Evolutionary conservation across 1,140 invertebrate species (phyloP).

Genomic region (Drosophila ogumai): DNA sequence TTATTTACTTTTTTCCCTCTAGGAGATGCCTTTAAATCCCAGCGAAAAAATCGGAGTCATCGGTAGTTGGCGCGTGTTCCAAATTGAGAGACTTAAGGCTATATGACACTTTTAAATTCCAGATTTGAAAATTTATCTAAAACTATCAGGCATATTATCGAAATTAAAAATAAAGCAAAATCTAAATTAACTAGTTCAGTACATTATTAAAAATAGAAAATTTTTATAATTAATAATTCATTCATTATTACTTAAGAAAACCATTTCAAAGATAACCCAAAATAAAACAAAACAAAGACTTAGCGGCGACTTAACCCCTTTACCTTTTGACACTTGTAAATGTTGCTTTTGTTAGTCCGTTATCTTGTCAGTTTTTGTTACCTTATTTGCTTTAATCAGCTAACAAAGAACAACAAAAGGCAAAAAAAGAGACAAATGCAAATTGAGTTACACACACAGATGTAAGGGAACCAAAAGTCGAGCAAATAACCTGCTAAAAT

Average conservation of each 20-base stretch:
- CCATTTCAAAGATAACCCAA: no score
- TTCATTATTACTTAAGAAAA: no score
- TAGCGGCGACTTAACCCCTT: neutral
- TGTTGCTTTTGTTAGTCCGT: slow-evolving; percentile 13
- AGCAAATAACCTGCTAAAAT: slow-evolving; percentile 41
- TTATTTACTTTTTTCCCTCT: slow-evolving; percentile 26
- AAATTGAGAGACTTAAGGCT: slow-evolving; percentile 22
- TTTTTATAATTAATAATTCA: no score
- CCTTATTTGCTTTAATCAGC: slow-evolving; percentile 61
- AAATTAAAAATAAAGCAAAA: no score
- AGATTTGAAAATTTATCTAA: no score
- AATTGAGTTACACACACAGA: slow-evolving; percentile 41
- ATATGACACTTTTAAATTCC: slow-evolving; percentile 16
- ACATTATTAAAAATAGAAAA: no score
- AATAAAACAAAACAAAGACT: neutral
- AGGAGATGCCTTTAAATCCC: slow-evolving; percentile 15
- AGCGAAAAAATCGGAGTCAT: slow-evolving; percentile 18
- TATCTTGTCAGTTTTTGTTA: slow-evolving; percentile 3
- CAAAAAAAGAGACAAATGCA: slow-evolving; percentile 41
- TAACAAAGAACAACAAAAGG: neutral
- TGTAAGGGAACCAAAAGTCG: slow-evolving; percentile 3
- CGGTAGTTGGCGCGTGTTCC: slow-evolving; percentile 20
- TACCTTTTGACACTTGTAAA: slow-evolving; percentile 3
- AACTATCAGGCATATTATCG: no score
- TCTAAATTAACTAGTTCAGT: no score